Evolutionary conservation across 1,140 invertebrate species (phyloP).

Genomic region (Drosophila takahashii): DNA sequence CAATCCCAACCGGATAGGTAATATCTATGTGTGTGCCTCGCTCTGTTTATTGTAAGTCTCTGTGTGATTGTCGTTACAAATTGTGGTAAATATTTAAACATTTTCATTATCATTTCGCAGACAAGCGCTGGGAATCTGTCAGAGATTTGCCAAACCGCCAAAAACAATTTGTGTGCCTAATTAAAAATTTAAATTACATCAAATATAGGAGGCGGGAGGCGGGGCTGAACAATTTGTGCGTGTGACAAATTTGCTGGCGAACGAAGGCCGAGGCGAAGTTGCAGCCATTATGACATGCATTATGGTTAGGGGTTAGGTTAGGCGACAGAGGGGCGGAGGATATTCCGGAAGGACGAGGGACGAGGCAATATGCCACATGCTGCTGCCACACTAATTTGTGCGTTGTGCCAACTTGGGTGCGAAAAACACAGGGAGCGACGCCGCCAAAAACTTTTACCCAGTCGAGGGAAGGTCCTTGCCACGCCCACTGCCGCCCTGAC

Average conservation of each 20-base stretch:
- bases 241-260: conserved; percentile 68
- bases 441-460: conserved; percentile 65
- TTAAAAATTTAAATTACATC: conserved; percentile 83
- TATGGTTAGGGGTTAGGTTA: conserved; percentile 54
- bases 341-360: conserved; percentile 24
- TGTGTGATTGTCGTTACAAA: conserved; percentile 63
- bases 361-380: conserved; percentile 61
- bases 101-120: conserved; percentile 77
- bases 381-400: conserved; percentile 81
- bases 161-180: conserved; percentile 82
- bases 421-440: conserved; percentile 70
- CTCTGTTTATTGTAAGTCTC: conserved; percentile 29
- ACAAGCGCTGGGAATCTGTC: conserved; percentile 66
- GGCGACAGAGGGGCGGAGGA: not conserved
- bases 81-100: conserved; percentile 80
- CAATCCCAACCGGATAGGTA: conserved; percentile 32
- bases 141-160: conserved; percentile 75
- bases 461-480: conserved; percentile 27
- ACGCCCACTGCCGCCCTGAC: not conserved
- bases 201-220: conserved; percentile 45
- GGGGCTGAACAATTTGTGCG: conserved; percentile 63
- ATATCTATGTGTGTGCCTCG: conserved; percentile 12
- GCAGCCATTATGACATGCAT: conserved; percentile 78
- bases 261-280: conserved; percentile 32
- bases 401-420: conserved; percentile 75